These are phyloP conservation scores for Thunnus albacares DNA, from an alignment of 2,797 vertebrate species.

Conservation along the genomic window DNA sequence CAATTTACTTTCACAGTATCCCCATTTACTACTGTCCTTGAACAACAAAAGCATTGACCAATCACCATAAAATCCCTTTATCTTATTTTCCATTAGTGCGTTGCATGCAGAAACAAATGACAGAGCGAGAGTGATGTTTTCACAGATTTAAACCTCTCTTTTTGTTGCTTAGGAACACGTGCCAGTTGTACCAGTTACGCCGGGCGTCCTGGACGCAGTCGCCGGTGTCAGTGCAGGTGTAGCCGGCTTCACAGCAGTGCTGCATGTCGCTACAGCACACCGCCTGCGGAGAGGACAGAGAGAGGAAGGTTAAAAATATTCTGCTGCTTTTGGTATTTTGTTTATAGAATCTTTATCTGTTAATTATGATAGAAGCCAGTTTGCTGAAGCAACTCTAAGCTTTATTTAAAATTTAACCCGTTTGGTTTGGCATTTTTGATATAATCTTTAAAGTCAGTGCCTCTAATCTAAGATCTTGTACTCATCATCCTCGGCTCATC, in stretches of 20 bases:
- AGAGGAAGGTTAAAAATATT: background rate
- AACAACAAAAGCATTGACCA: slow-evolving; percentile 17
- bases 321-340: too few species aligned
- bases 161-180: slow-evolving; percentile 63
- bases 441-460: too few species aligned
- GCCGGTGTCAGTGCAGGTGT: slow-evolving; percentile 68
- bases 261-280: slow-evolving; percentile 86
- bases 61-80: slow-evolving; percentile 16
- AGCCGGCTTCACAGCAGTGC: slow-evolving; percentile 87
- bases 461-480: too few species aligned
- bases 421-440: too few species aligned
- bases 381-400: too few species aligned
- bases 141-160: slow-evolving; percentile 66
- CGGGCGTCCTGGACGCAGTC: slow-evolving; percentile 62
- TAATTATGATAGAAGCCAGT: too few species aligned
- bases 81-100: slow-evolving; percentile 29
- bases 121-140: slow-evolving; percentile 14
- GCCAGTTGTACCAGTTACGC: slow-evolving; percentile 70
- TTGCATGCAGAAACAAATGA: slow-evolving; percentile 4
- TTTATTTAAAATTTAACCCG: too few species aligned
- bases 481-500: too few species aligned
- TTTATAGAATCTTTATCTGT: too few species aligned
- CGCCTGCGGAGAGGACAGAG: slow-evolving; percentile 79
- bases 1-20: slow-evolving; percentile 15
- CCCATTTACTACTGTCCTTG: background rate